Conservation (phyloP, 2,113 vertebrate species). For the Indicator indicator region DNA sequence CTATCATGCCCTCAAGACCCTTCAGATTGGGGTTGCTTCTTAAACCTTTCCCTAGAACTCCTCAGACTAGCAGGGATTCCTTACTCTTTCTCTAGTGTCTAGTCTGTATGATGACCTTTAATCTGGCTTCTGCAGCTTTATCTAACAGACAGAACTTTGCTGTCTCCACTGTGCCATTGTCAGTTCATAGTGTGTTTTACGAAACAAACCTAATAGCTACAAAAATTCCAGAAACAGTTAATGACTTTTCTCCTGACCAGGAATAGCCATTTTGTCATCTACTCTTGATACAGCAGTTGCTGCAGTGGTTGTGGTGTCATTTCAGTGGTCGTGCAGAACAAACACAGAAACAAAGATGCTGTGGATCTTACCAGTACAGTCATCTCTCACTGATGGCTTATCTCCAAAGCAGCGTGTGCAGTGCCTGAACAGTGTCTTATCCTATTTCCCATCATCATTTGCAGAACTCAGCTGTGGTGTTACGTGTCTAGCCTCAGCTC, state of each 20-base stretch:
- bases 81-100: background rate
- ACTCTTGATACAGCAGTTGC: background rate
- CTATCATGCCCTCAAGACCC: background rate
- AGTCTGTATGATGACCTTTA: background rate
- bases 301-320: background rate
- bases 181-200: background rate
- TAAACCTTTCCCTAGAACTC: background rate
- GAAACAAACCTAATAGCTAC: background rate
- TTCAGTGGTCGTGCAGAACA: constrained; percentile 9
- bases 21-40: background rate
- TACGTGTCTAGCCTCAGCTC: constrained; percentile 31
- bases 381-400: constrained; percentile 37
- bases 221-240: background rate
- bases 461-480: constrained; percentile 29
- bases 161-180: background rate
- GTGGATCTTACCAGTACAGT: constrained; percentile 14
- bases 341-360: background rate
- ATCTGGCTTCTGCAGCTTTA: background rate
- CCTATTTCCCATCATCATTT: background rate
- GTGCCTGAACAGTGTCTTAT: background rate
- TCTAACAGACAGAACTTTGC: background rate
- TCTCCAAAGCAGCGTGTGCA: constrained; percentile 26
- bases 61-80: background rate
- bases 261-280: background rate
- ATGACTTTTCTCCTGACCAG: background rate